These are phyloP conservation scores for Melanotus villosus DNA, from an alignment of 2,888 invertebrate species.

Conservation along the genomic window DNA sequence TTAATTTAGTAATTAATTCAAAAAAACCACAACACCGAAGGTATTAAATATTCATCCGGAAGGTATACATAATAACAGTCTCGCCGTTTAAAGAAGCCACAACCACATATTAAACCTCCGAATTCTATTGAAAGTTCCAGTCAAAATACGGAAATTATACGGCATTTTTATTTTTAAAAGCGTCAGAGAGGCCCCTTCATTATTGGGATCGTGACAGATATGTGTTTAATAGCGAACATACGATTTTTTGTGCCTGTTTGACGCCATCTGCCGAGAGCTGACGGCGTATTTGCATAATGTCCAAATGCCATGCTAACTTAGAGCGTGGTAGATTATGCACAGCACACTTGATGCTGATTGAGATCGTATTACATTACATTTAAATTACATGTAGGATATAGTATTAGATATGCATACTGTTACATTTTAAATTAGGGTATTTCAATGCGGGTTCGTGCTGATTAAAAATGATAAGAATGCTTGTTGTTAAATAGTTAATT, in stretches of 20 bases:
- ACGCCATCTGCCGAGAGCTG: constrained; percentile 58
- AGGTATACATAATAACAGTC: constrained; percentile 21
- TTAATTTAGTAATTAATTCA: background rate
- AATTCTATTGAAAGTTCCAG: constrained; percentile 21
- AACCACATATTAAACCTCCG: background rate
- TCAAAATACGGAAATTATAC: constrained; percentile 49
- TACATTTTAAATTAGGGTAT: constrained; percentile 28
- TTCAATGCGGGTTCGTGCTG: constrained; percentile 31
- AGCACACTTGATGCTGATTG: constrained; percentile 63
- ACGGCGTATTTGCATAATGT: constrained; percentile 63
- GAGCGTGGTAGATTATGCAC: constrained; percentile 60
- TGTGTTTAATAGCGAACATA: constrained; percentile 58
- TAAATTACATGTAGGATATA: constrained; percentile 52
- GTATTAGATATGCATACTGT: constrained; percentile 26
- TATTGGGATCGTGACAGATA: constrained; percentile 53
- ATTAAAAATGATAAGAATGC: constrained; percentile 25
- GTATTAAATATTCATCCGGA: constrained; percentile 27
- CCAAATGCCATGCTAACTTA: constrained; percentile 62
- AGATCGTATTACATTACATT: constrained; percentile 63
- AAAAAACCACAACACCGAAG: constrained; percentile 16
- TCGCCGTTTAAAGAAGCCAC: constrained; percentile 3
- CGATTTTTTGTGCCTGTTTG: constrained; percentile 54
- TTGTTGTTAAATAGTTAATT: constrained; percentile 7
- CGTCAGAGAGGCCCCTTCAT: constrained; percentile 42
- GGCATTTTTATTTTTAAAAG: constrained; percentile 45